Conservation (phyloP, 53 echinoderm and acorn worm genomes). For the Crossaster papposus region DNA sequence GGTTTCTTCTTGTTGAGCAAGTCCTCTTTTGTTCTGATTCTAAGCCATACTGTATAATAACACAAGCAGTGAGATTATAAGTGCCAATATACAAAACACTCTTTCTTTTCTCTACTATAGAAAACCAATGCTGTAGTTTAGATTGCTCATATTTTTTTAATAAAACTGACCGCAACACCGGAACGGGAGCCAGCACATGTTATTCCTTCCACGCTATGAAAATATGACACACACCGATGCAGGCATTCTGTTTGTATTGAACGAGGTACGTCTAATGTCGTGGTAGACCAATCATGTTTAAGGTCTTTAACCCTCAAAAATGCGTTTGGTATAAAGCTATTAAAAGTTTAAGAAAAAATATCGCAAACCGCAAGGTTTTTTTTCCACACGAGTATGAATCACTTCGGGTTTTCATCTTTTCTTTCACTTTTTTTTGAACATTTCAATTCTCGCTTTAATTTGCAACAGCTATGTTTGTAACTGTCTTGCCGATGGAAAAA, state of each 20-base stretch:
- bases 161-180: constrained; percentile 37
- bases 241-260: constrained; percentile 10
- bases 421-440: not conserved
- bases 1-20: constrained; percentile 14
- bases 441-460: constrained; percentile 28
- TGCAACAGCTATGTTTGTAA: constrained; percentile 56
- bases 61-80: constrained; percentile 7
- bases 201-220: constrained; percentile 47
- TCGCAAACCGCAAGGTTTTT: not conserved
- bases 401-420: not conserved
- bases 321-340: not conserved
- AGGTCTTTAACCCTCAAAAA: not conserved
- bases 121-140: not conserved
- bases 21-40: constrained; percentile 42
- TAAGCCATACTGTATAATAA: constrained; percentile 15
- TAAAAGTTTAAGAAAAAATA: not conserved
- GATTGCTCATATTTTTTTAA: constrained; percentile 41
- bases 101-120: not conserved
- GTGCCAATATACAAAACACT: not conserved
- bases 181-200: not conserved
- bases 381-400: not conserved
- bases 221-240: constrained; percentile 42
- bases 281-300: constrained; percentile 29
- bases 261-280: not conserved
- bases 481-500: constrained; percentile 23